These are phyloP conservation scores for Archips xylosteana DNA, from an alignment of 2,888 invertebrate species.

Conservation along the genomic window DNA sequence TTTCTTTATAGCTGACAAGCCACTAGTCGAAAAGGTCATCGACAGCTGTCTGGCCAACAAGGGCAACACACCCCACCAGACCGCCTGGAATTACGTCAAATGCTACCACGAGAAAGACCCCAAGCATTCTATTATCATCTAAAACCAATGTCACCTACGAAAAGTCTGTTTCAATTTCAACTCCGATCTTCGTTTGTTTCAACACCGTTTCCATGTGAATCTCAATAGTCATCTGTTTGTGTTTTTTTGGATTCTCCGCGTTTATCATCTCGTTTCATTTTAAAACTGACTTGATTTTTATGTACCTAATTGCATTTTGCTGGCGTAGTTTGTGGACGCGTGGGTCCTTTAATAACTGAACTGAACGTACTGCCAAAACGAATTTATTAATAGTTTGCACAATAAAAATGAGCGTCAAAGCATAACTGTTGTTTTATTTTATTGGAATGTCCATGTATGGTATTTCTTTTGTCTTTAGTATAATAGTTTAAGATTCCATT, in stretches of 20 bases:
- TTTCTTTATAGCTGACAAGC: conserved; percentile 70
- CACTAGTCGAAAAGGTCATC: conserved; percentile 76
- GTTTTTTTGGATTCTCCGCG: neutral
- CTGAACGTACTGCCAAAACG: conserved; percentile 56
- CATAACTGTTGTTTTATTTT: conserved; percentile 5
- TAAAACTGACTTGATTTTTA: neutral
- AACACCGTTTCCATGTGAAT: neutral
- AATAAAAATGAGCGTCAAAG: conserved; percentile 45
- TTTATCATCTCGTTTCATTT: neutral
- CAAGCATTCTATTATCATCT: conserved; percentile 79
- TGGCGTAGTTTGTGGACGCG: conserved; percentile 9
- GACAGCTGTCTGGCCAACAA: conserved; percentile 79
- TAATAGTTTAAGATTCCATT: too few relatives aligned
- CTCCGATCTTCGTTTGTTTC: conserved; percentile 8
- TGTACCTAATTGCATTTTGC: conserved; percentile 37
- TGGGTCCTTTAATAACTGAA: conserved; percentile 47
- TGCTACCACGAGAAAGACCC: conserved; percentile 84
- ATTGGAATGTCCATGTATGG: neutral
- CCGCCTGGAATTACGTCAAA: conserved; percentile 83
- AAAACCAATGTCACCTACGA: conserved; percentile 47
- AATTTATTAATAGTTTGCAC: conserved; percentile 57
- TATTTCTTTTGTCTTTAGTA: too few relatives aligned
- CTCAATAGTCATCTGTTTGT: neutral
- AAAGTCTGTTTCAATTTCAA: neutral
- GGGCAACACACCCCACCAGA: conserved; percentile 78